A percentile compares a stretch with the other conserved stretches of the same genome.
These are phyloP conservation scores for Andrena flavipes DNA, from an alignment of 2,888 invertebrate genomes.

Conservation along the genomic window DNA sequence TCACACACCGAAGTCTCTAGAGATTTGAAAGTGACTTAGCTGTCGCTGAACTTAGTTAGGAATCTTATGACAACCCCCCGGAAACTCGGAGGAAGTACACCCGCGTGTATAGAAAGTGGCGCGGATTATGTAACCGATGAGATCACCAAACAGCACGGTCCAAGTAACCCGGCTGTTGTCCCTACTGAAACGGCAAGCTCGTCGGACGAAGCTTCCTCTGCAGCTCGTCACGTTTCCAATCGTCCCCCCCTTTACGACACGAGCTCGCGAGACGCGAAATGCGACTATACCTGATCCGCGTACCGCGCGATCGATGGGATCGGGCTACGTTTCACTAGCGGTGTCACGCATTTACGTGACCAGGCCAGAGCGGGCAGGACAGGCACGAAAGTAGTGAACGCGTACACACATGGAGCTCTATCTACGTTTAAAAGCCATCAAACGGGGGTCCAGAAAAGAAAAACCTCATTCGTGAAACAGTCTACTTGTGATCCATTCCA, in stretches of 20 bases:
- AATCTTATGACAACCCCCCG: background rate
- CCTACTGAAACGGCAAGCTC: too few species aligned
- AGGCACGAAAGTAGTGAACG: background rate
- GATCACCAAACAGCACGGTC: too few species aligned
- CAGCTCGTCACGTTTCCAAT: background rate
- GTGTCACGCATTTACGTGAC: constrained; percentile 3
- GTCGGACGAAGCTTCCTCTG: background rate
- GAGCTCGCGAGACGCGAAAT: background rate
- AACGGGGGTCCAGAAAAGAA: background rate
- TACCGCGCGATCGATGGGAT: background rate
- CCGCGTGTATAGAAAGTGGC: background rate
- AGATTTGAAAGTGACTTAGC: background rate
- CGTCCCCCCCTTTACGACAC: background rate
- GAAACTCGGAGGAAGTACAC: background rate
- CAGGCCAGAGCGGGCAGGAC: constrained; percentile 18
- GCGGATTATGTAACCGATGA: constrained; percentile 14
- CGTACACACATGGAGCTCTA: constrained; percentile 19
- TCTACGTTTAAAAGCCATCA: constrained; percentile 24
- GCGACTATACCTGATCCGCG: constrained; percentile 10
- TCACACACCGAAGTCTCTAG: too few species aligned
- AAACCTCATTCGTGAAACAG: constrained; percentile 20
- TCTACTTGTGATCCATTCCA: constrained; percentile 2
- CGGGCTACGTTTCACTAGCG: background rate
- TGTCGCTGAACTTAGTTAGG: background rate
- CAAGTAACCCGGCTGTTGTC: too few species aligned